Conservation (phyloP, 2,888 invertebrate genomes). For the Andrena flavipes region DNA sequence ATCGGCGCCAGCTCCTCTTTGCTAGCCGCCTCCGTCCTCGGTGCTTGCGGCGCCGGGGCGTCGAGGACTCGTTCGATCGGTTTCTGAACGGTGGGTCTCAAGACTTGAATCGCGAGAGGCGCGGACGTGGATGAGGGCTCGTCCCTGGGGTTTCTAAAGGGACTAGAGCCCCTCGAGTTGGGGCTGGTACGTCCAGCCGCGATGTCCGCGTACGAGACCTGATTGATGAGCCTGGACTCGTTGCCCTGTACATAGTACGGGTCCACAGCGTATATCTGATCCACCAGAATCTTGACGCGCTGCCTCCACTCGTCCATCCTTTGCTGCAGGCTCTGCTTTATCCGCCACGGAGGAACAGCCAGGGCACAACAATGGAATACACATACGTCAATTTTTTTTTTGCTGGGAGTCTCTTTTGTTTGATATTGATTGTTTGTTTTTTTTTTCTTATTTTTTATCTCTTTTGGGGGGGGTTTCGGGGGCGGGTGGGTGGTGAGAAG, state of each 20-base stretch:
- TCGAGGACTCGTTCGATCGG: slow-evolving; percentile 40
- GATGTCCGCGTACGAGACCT: slow-evolving; percentile 89
- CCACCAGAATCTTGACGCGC: slow-evolving; percentile 90
- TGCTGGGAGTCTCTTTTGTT: slow-evolving; percentile 44
- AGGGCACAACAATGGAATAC: slow-evolving; percentile 80
- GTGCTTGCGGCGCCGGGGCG: background rate
- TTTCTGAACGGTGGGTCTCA: slow-evolving; percentile 82
- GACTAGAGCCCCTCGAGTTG: slow-evolving; percentile 81
- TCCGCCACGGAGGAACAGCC: slow-evolving; percentile 84
- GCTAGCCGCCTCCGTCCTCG: background rate
- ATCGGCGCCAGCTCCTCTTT: background rate
- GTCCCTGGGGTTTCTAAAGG: slow-evolving; percentile 76
- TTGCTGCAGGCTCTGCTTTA: slow-evolving; percentile 88
- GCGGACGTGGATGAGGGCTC: slow-evolving; percentile 69
- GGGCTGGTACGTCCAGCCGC: slow-evolving; percentile 88
- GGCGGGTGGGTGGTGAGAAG: background rate
- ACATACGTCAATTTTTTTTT: slow-evolving; percentile 69
- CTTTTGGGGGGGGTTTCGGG: background rate
- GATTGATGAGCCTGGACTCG: slow-evolving; percentile 83
- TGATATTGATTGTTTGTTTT: slow-evolving; percentile 7
- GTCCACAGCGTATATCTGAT: slow-evolving; percentile 91
- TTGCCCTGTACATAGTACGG: slow-evolving; percentile 89
- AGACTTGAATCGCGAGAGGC: slow-evolving; percentile 63
- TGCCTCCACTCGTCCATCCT: slow-evolving; percentile 89
- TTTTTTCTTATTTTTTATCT: slow-evolving; percentile 1